These are phyloP conservation scores for Gallinago media DNA, from an alignment of 2,113 vertebrate species.

Conservation along the genomic window DNA sequence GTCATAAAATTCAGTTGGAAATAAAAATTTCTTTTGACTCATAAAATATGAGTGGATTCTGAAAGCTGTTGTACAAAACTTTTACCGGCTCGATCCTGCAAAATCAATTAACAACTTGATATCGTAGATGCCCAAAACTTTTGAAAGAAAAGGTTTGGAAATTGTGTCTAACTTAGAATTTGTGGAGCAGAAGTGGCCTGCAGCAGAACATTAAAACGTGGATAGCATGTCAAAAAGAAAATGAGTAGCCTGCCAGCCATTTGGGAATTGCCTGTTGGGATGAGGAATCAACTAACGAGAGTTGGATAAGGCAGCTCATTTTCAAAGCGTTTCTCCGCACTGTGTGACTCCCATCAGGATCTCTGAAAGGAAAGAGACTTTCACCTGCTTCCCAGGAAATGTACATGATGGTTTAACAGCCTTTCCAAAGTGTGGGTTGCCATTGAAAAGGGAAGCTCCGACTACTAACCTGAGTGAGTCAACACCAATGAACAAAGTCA, in stretches of 20 bases:
- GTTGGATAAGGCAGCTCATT: background rate
- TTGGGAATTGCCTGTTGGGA: background rate
- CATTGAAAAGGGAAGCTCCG: background rate
- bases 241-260: background rate
- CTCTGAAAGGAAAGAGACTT: background rate
- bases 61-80: background rate
- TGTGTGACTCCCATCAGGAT: background rate
- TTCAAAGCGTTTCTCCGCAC: background rate
- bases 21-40: background rate
- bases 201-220: background rate
- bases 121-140: background rate
- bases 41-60: background rate
- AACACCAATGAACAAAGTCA: accelerated
- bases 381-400: background rate
- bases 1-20: background rate
- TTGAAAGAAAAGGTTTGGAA: background rate
- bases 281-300: background rate
- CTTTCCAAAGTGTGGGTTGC: accelerated
- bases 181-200: background rate
- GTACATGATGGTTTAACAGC: accelerated
- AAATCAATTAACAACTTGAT: background rate
- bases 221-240: background rate
- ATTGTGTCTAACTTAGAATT: background rate
- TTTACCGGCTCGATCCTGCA: background rate
- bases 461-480: background rate